A percentile compares a stretch with the other conserved stretches of the same genome.
Evolutionary conservation across 1,140 invertebrate species (phyloP).

Genomic region (Teleopsis dalmanni): DNA sequence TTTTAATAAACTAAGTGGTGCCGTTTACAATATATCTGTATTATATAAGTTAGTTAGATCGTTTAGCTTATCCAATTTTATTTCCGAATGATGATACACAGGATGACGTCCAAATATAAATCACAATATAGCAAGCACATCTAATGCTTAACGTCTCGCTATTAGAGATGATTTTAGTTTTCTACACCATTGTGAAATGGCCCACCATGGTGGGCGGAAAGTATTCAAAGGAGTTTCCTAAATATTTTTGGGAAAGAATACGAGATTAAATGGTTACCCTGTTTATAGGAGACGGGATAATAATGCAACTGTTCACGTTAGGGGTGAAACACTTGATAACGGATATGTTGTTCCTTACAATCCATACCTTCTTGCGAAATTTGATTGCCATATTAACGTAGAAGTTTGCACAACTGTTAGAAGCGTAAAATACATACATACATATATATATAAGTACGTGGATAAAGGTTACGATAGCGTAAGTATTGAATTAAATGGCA

Average conservation of each 20-base stretch:
- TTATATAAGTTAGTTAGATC: too few species aligned
- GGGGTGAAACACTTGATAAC: not conserved
- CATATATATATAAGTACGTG: not conserved
- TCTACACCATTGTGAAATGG: too few species aligned
- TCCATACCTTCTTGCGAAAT: not conserved
- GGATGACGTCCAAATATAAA: too few species aligned
- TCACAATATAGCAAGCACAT: too few species aligned
- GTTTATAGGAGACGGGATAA: not conserved
- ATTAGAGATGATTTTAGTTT: too few species aligned
- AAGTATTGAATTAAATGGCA: not conserved
- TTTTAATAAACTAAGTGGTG: too few species aligned
- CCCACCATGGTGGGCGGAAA: not conserved
- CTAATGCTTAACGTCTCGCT: too few species aligned
- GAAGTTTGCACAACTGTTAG: constrained; percentile 21
- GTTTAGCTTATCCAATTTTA: too few species aligned
- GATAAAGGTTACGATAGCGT: constrained; percentile 1
- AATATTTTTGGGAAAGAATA: not conserved
- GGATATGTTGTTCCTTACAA: constrained; percentile 1
- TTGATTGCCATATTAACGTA: not conserved
- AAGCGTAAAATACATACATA: constrained; percentile 1
- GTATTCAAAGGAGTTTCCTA: not conserved
- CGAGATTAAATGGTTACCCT: not conserved
- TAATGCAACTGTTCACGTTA: not conserved
- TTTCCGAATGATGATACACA: too few species aligned
- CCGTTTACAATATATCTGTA: too few species aligned